A percentile compares a stretch with the other conserved stretches of the same genome.
phyloP scores from a whole-genome alignment of 2,797 vertebrate genomes.

The Dipus sagitta region DNA sequence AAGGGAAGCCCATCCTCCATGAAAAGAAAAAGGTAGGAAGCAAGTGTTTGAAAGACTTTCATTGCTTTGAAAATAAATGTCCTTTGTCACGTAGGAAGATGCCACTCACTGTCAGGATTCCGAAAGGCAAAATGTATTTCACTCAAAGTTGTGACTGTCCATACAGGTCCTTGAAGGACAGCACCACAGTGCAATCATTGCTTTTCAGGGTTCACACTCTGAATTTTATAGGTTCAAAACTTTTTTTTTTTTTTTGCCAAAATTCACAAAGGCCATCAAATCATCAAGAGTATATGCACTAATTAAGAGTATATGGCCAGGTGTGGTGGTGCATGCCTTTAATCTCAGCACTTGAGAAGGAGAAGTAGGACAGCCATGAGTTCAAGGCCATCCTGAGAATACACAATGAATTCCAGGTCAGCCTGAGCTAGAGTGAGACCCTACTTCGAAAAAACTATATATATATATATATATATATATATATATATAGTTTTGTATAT shows the following conservation, averaged over 20 bases:
- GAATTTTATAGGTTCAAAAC: not conserved
- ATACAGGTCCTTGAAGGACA: not conserved
- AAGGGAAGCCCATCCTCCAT: not conserved
- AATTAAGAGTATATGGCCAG: not conserved
- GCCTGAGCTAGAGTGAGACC: no score
- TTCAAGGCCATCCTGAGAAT: no score
- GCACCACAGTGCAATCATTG: not conserved
- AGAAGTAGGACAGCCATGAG: no score
- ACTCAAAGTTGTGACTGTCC: not conserved
- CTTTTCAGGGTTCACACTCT: not conserved
- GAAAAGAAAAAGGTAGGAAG: not conserved
- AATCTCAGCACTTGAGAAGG: no score
- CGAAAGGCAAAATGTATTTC: not conserved
- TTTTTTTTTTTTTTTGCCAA: slow-evolving; percentile 12
- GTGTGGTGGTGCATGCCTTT: no score
- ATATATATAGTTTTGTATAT: no score
- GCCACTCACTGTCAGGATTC: slow-evolving; percentile 3
- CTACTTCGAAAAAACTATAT: no score
- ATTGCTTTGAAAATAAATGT: slow-evolving; percentile 21
- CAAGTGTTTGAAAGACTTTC: slow-evolving; percentile 1
- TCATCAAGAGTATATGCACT: not conserved
- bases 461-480: no score
- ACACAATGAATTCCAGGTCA: no score
- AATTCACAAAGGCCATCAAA: slow-evolving; percentile 25
- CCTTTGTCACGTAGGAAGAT: not conserved